Base-by-base conservation (phyloP, 2,888 invertebrate species). In the Seira musarum region DNA sequence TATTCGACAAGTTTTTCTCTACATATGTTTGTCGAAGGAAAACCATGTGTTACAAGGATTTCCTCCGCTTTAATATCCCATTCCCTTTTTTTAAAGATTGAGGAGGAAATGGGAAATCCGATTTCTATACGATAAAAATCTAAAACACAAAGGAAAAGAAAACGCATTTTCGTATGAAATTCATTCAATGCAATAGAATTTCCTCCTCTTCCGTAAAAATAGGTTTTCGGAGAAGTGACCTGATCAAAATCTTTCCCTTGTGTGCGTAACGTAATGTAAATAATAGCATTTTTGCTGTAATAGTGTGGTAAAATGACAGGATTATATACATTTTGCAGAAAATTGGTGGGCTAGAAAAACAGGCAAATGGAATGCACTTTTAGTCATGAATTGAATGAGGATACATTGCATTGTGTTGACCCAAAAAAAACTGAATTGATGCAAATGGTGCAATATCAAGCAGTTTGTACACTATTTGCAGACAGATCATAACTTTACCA, bases 41-140 rank as follows among this genome's bases (percentile, higher is more conserved):
- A 40, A 40, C 5, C 40, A 40, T 40, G 40, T 40, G 40, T 40
- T 40, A 57, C 57, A 57, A 40, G 17, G 57, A n/a, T 57, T 57
- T 57, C n/a, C 57, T 8, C n/a, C 57, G n/a, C 57, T 17, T 57
- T 13, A 40, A 13, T 40, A 40, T 40, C 57, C 57, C 57, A 57
- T 15, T 57, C 17, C 17, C n/a, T n/a, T 57, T n/a, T 57, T 40
- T 57, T n/a, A 8, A n/a, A 57, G 57, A 57, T n/a, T 13, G 57
- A 57, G 17, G 57, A 57, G 17, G 57, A 15, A 57, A n/a, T 57
- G 17, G 57, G 57, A 57, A 57, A 57, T 57, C 57, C 17, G 57
- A 57, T 57, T 57, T 57, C n/a, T 57, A 57, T 57, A n/a, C 15
- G 57, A 57, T 8, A 57, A n/a, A 57, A 8, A 8, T n/a, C 57